A percentile compares a stretch with the other conserved stretches of the same genome.
Evolutionary conservation across 2,888 invertebrate species (phyloP).

Genomic region (Drosophila hawaiiensis): DNA sequence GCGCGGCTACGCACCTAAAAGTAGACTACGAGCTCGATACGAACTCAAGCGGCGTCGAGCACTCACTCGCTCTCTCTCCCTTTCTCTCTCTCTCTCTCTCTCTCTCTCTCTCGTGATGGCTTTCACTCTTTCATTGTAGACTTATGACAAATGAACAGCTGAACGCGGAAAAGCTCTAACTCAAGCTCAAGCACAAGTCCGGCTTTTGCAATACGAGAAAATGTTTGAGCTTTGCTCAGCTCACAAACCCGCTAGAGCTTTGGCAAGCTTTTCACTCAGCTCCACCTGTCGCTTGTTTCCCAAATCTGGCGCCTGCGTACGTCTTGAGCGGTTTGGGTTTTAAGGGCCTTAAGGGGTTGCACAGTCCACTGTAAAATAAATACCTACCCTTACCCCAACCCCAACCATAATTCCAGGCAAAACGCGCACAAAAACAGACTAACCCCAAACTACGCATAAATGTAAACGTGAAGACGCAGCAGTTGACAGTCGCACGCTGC

Average conservation of each 20-base stretch:
- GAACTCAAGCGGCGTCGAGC: constrained; percentile 61
- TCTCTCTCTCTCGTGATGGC: constrained; percentile 4
- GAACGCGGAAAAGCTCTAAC: constrained; percentile 21
- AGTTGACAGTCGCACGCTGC: constrained; percentile 20
- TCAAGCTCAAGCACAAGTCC: constrained; percentile 27
- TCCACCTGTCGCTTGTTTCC: constrained; percentile 27
- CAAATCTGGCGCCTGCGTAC: constrained; percentile 31
- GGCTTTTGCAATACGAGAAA: constrained; percentile 18
- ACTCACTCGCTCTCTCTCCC: constrained; percentile 12
- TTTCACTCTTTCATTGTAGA: neutral
- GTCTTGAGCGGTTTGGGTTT: neutral
- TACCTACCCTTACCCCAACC: neutral
- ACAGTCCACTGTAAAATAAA: neutral
- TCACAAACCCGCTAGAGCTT: neutral
- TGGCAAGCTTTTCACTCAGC: constrained; percentile 20
- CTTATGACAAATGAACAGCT: constrained; percentile 30
- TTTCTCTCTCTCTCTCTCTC: neutral
- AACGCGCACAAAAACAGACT: neutral
- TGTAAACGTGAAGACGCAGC: constrained; percentile 13
- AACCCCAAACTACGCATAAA: constrained; percentile 1
- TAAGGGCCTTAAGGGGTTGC: neutral
- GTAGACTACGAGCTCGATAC: constrained; percentile 81
- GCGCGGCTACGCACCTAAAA: constrained; percentile 83
- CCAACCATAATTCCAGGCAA: neutral
- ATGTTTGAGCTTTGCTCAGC: neutral